A percentile compares a stretch with the other conserved stretches of the same genome.
phyloP scores from a whole-genome alignment of 2,113 vertebrate genomes.

The Neolamprologus tretocephalus region DNA sequence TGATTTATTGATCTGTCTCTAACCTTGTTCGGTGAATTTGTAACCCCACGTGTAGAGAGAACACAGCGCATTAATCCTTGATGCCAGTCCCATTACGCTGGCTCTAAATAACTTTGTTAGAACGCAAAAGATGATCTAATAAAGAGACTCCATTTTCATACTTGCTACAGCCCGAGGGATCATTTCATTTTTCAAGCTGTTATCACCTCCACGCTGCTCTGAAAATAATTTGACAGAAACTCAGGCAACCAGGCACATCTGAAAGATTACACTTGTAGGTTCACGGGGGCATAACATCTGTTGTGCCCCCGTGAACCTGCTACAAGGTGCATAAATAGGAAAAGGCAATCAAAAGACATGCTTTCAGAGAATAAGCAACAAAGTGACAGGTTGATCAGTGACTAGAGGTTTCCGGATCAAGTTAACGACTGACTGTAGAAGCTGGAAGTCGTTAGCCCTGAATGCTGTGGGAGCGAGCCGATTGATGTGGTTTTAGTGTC shows the following conservation, averaged over 20 bases:
- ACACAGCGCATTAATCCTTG: conserved; percentile 25
- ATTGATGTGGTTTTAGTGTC: neutral
- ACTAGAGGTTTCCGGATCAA: conserved; percentile 17
- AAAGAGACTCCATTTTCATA: conserved; percentile 17
- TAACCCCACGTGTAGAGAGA: neutral
- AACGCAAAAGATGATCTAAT: conserved; percentile 30
- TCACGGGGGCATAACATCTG: conserved; percentile 29
- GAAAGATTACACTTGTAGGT: conserved; percentile 19
- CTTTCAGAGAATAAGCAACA: neutral
- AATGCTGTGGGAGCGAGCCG: neutral
- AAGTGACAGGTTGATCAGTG: conserved; percentile 6
- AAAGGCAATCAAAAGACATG: neutral
- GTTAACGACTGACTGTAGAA: conserved; percentile 22
- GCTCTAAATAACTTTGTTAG: conserved; percentile 32
- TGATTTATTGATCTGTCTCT: conserved; percentile 18
- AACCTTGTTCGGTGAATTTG: neutral
- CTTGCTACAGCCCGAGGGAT: neutral
- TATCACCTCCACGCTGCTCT: conserved; percentile 24
- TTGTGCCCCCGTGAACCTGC: neutral
- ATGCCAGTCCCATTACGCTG: conserved; percentile 5
- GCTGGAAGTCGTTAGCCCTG: conserved; percentile 8
- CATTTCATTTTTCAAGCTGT: conserved; percentile 45
- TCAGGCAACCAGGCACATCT: neutral
- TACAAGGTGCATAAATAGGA: conserved; percentile 1
- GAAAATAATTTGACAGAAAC: conserved; percentile 39